Evolutionary conservation across 2,113 vertebrate genomes (phyloP), one percentile per base, ranked within the genome.

Genomic region (Xiphias gladius): DNA sequence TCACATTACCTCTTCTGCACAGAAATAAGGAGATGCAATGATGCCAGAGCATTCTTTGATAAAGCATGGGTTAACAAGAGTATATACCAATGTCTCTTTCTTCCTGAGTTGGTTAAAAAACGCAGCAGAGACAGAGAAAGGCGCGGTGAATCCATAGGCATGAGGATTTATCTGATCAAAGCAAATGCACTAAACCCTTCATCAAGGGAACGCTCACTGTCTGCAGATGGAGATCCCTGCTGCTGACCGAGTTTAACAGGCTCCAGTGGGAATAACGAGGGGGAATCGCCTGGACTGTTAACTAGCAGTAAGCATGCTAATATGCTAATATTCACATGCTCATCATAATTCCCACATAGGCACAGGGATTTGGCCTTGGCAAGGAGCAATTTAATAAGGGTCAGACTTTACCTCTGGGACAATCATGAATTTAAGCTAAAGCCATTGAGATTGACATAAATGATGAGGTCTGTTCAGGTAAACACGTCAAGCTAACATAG

Each of bases 91-190:
- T 43, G 26, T 66, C 12, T 82, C 73, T 30, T 37, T 78, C 59
- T 50, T 69, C 22, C 52, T 54, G 75, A 26, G 2, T 68, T 61
- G 30, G 72, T 14, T 75, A 48, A 68, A 55, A n/a, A 39, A 74
- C 62, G 62, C 39, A 43, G 57, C 73, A 67, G 85, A 75, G 75
- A 54, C 50, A 43, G 67, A 80, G 67, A 30, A 80, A 76, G 70
- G 70, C 30, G 54, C 17, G 63, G 78, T 4, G 52, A 66, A 87
- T 84, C 30, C 41, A 63, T 41, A 79, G 84, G 64, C 87, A 84
- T 28, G 24, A 77, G 83, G 87, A 82, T 86, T 87, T 68, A 87
- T 78, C 83, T 88, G 91, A 94, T 93, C 89, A 91, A 92, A 94
- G 89, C 63, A 54, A 61, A 43, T 7, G 69, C 48, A 20, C 76